A percentile compares a stretch with the other conserved stretches of the same genome.
Evolutionary conservation across 2,888 invertebrate genomes (phyloP).

Genomic region (Thyatira batis): DNA sequence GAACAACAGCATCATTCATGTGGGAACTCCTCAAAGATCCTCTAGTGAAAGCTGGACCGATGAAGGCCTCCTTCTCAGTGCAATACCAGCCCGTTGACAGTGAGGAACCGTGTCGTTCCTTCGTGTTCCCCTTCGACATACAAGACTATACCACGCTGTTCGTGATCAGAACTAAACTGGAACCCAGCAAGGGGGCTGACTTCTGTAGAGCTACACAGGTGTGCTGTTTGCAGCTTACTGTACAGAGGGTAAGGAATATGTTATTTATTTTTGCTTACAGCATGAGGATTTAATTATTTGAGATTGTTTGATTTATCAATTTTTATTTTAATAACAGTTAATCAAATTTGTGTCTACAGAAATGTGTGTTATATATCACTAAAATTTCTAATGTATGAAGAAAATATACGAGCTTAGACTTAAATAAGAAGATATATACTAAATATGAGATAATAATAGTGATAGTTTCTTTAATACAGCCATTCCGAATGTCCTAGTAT

Average conservation of each 20-base stretch:
- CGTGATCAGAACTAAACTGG: constrained; percentile 88
- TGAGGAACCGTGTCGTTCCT: constrained; percentile 66
- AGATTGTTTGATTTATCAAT: no score
- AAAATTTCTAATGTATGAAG: no score
- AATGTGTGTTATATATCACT: no score
- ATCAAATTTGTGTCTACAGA: no score
- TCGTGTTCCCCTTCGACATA: constrained; percentile 89
- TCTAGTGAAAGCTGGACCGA: constrained; percentile 79
- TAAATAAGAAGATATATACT: no score
- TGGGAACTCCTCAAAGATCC: constrained; percentile 90
- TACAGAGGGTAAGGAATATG: constrained; percentile 82
- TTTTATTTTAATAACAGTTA: no score
- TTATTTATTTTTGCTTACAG: background rate
- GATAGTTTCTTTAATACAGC: no score
- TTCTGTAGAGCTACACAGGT: constrained; percentile 94
- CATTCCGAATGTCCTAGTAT: no score
- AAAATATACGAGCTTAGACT: no score
- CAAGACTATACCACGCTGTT: constrained; percentile 93
- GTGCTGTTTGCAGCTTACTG: constrained; percentile 90
- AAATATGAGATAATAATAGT: no score
- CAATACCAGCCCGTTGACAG: constrained; percentile 53
- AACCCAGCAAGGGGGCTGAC: constrained; percentile 90
- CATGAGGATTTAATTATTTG: no score
- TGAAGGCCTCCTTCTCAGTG: constrained; percentile 72
- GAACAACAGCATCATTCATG: constrained; percentile 90